phyloP scores from a whole-genome alignment of 2,113 vertebrate genomes.

The Callipepla squamata region DNA sequence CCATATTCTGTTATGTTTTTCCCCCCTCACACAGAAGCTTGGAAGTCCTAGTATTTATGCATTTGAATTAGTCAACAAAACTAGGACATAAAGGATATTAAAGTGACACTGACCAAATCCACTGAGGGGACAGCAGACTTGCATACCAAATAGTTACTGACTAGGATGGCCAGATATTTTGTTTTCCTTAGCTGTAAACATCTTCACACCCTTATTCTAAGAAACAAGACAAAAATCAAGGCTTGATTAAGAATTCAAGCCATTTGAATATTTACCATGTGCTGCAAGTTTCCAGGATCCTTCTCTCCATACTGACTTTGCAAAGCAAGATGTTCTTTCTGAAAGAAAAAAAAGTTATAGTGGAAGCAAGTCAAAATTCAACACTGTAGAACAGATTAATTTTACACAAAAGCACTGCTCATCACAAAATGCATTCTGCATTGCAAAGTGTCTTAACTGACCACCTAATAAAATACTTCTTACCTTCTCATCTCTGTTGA shows the following conservation, averaged over 20 bases:
- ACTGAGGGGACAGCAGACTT: not conserved
- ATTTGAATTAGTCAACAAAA: not conserved
- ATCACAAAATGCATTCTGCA: not conserved
- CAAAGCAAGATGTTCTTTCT: conserved; percentile 72
- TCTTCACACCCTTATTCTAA: not conserved
- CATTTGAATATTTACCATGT: conserved; percentile 63
- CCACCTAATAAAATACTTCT: not conserved
- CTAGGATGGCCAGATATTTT: not conserved
- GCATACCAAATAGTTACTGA: not conserved
- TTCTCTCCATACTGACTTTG: conserved; percentile 68
- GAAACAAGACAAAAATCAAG: not conserved
- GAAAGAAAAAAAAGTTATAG: conserved; percentile 41
- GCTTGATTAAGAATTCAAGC: not conserved
- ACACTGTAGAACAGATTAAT: not conserved
- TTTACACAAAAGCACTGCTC: not conserved
- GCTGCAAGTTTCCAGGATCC: conserved; percentile 48
- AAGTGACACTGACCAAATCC: not conserved
- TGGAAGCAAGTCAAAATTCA: not conserved
- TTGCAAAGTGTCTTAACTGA: not conserved
- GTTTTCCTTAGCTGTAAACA: not conserved
- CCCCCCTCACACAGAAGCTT: not conserved
- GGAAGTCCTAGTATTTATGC: not conserved
- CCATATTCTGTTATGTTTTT: not conserved
- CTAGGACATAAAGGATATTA: not conserved
- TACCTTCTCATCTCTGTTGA: too few relatives aligned